These are phyloP conservation scores for Caenorhabditis sulstoni DNA, from an alignment of 2,888 invertebrate species.

Conservation along the genomic window DNA sequence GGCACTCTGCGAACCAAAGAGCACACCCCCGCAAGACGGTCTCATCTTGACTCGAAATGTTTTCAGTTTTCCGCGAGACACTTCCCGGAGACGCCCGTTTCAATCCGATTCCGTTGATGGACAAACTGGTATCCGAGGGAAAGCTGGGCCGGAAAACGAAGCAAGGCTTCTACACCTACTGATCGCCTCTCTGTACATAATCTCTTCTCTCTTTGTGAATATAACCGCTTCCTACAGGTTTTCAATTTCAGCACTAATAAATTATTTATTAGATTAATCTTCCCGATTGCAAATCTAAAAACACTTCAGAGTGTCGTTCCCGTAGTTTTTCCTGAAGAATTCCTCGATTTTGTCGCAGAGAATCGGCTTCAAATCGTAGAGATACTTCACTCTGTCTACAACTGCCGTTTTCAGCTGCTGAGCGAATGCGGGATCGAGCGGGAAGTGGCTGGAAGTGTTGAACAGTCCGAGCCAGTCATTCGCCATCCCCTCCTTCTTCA, in stretches of 20 bases:
- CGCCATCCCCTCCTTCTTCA: not conserved
- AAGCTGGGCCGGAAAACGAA: constrained; percentile 89
- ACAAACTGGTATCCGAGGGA: constrained; percentile 87
- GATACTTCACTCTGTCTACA: constrained; percentile 10
- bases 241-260: not conserved
- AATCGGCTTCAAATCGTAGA: constrained; percentile 25
- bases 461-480: not conserved
- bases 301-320: constrained; percentile 10
- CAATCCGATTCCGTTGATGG: constrained; percentile 82
- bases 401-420: not conserved
- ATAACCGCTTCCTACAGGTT: constrained; percentile 6
- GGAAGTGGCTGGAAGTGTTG: not conserved
- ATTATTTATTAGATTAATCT: not conserved
- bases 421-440: not conserved
- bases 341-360: constrained; percentile 5
- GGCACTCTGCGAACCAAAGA: not conserved
- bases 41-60: not conserved
- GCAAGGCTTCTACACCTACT: constrained; percentile 89
- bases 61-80: constrained; percentile 71
- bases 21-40: not conserved
- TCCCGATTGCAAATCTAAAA: not conserved
- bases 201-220: constrained; percentile 8
- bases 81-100: constrained; percentile 69
- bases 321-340: not conserved
- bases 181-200: not conserved